These are phyloP conservation scores for Muricea muricata DNA, from an alignment of 92 coral and sea anemone genomes.

Conservation along the genomic window DNA sequence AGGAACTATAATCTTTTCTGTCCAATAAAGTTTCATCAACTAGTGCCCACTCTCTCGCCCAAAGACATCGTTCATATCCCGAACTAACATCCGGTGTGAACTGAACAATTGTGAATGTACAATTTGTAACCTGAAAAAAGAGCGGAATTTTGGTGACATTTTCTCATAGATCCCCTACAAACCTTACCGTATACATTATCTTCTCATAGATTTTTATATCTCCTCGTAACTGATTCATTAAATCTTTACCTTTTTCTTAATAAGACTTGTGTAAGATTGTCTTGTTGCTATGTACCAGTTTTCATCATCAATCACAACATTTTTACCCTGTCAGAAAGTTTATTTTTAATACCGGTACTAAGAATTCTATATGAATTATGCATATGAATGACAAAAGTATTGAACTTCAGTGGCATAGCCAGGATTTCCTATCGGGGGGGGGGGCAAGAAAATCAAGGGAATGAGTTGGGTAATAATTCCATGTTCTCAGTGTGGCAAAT, in stretches of 20 bases:
- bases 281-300: slow-evolving; percentile 64
- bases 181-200: too few species aligned
- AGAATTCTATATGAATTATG: neutral
- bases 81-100: slow-evolving; percentile 37
- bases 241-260: slow-evolving; percentile 65
- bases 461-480: too few species aligned
- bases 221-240: too few species aligned
- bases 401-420: too few species aligned
- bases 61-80: slow-evolving; percentile 64
- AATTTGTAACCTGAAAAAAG: slow-evolving; percentile 56
- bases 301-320: slow-evolving; percentile 75
- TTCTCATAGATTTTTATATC: too few species aligned
- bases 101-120: slow-evolving; percentile 49
- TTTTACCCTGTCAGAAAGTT: neutral
- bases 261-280: slow-evolving; percentile 56
- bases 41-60: slow-evolving; percentile 76
- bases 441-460: too few species aligned
- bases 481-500: too few species aligned
- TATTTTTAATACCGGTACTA: neutral
- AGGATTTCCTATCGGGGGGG: too few species aligned
- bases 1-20: neutral
- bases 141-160: neutral
- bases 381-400: too few species aligned
- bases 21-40: slow-evolving; percentile 40
- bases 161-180: too few species aligned